Conservation (phyloP, 2,113 vertebrate genomes). For the Aleadryas rufinucha region DNA sequence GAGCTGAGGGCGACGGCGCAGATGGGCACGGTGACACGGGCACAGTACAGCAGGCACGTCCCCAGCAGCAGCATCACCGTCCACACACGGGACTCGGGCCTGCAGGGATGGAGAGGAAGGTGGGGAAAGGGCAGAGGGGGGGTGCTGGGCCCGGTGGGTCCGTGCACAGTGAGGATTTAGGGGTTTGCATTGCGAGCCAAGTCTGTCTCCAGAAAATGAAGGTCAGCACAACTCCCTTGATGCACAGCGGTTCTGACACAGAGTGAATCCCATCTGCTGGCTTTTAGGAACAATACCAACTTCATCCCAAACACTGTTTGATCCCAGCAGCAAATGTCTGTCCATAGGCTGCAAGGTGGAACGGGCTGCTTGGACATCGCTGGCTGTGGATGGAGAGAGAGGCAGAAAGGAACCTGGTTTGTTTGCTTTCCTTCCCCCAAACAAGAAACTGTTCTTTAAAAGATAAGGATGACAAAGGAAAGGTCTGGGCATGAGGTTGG, state of each 20-base stretch:
- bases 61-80: constrained; percentile 85
- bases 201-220: background rate
- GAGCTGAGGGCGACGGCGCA: constrained; percentile 85
- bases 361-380: rapidly evolving
- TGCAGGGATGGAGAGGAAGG: constrained; percentile 41
- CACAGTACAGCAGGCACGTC: constrained; percentile 92
- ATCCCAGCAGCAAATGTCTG: background rate
- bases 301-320: background rate
- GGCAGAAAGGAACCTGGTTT: background rate
- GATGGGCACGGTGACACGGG: constrained; percentile 88
- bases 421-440: background rate
- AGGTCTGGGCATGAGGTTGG: background rate
- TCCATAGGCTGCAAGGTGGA: background rate
- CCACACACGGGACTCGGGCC: constrained; percentile 84
- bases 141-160: background rate
- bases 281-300: background rate
- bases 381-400: background rate
- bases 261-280: background rate
- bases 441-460: background rate
- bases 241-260: background rate
- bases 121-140: background rate
- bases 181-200: background rate
- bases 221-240: rapidly evolving
- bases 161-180: rapidly evolving
- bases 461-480: background rate